Base-by-base conservation (phyloP, 2,888 invertebrate species). In the Catocala sponsa region DNA sequence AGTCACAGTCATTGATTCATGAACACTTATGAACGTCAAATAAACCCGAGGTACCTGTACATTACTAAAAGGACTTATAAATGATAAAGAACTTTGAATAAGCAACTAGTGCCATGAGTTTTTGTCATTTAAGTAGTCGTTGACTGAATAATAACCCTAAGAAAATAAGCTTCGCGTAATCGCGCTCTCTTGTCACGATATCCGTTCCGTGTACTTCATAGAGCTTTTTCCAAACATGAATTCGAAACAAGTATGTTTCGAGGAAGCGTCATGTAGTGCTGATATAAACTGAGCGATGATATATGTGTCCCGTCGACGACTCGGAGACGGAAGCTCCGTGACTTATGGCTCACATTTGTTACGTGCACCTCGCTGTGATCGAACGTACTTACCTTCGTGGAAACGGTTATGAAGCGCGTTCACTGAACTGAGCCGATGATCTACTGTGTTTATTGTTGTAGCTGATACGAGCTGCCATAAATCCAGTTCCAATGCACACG, bases 291-390 rank as follows among this genome's bases (percentile, higher is more conserved):
- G 15, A 41, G 52, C 42, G 12, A 53, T 59, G 59, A 53, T 59
- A 35, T 35, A 59, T 42, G 32, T 32, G 12, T 44, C 38, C 35
- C 46, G 9, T 10, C 58, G 57, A 47, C 9, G 50, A 13, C 15
- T 44, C 6, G 6, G 41, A 48, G 15, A 12, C 44, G 49, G 63
- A 52, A 62, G 55, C 50, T 11, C 44, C 15, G 42, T 62, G 25
- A 71, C 56, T 57, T 64, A 58, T 49, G 46, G 49, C 61, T 35
- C 57, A 43, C 57, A 62, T 72, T 74, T 70, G 55, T 72, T 70
- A 62, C 59, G 25, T 25, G 46, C 59, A 41, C 25, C 51, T 33
- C 55, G 32, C 50, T 47, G 35, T 58, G 57, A 71, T 60, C 63
- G 53, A 63, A 25, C 25, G 25, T 25, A 25, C 25, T 43, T 6